Evolutionary conservation across 2,888 invertebrate species (phyloP).

Genomic region (Eristalis arbustorum): DNA sequence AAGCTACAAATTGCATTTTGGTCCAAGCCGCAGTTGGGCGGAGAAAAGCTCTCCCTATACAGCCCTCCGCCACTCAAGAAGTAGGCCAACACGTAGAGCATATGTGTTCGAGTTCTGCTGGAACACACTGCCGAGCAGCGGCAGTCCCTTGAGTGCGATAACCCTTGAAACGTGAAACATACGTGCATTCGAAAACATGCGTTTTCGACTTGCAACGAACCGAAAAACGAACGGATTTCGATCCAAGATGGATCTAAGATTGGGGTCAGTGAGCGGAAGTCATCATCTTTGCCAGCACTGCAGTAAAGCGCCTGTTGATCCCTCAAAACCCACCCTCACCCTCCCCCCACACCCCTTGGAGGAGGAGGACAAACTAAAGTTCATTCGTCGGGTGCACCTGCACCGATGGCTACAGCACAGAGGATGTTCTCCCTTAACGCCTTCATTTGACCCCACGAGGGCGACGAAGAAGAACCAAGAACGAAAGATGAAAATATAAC

Average conservation of each 20-base stretch:
- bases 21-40: constrained; percentile 41
- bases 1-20: constrained; percentile 67
- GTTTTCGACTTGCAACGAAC: constrained; percentile 11
- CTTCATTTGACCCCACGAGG: constrained; percentile 20
- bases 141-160: constrained; percentile 24
- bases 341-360: neutral
- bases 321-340: neutral
- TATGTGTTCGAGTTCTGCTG: constrained; percentile 20
- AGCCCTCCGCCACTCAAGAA: constrained; percentile 23
- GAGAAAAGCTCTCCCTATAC: constrained; percentile 58
- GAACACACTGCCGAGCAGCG: constrained; percentile 8
- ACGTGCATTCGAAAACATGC: constrained; percentile 10
- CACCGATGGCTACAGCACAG: neutral
- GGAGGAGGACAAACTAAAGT: too few species aligned
- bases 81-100: constrained; percentile 52
- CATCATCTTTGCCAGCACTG: constrained; percentile 68
- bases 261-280: constrained; percentile 1
- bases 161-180: neutral
- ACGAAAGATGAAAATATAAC: constrained; percentile 38
- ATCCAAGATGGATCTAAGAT: neutral
- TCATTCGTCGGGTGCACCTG: constrained; percentile 13
- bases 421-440: constrained; percentile 26
- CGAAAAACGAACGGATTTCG: neutral
- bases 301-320: constrained; percentile 73
- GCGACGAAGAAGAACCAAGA: neutral